A percentile compares a stretch with the other conserved stretches of the same genome.
phyloP scores from a whole-genome alignment of 2,888 invertebrate genomes.

The Eristalis tenax region DNA sequence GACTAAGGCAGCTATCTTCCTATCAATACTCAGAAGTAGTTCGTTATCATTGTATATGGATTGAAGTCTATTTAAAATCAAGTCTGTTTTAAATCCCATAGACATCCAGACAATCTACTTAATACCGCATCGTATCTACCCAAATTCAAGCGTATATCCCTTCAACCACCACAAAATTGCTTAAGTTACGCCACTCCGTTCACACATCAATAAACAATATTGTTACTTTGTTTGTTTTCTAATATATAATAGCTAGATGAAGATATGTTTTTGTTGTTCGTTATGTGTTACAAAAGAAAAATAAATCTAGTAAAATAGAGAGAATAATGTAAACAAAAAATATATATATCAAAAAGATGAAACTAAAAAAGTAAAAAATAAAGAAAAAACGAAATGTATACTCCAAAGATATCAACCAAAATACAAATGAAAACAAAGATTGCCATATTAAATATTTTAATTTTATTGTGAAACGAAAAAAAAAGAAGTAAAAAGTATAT shows the following conservation, averaged over 20 bases:
- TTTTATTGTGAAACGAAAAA: conserved; percentile 63
- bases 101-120: too few species aligned
- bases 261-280: conserved; percentile 65
- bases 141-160: background rate
- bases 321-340: conserved; percentile 59
- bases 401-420: conserved; percentile 81
- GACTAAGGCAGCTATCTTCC: too few species aligned
- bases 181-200: background rate
- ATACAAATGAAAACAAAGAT: conserved; percentile 73
- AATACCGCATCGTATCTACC: too few species aligned
- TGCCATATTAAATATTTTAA: conserved; percentile 71
- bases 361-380: conserved; percentile 70
- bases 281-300: conserved; percentile 73
- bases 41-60: too few species aligned
- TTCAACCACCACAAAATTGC: background rate
- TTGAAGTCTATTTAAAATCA: too few species aligned
- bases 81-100: too few species aligned
- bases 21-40: too few species aligned
- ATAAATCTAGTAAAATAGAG: conserved; percentile 31
- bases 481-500: conserved; percentile 73
- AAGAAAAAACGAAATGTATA: conserved; percentile 76
- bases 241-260: conserved; percentile 39
- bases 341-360: conserved; percentile 59
- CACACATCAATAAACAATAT: conserved; percentile 58
- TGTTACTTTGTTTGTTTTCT: conserved; percentile 71